phyloP scores from a whole-genome alignment of 2,797 vertebrate species.

The Amblyraja radiata region DNA sequence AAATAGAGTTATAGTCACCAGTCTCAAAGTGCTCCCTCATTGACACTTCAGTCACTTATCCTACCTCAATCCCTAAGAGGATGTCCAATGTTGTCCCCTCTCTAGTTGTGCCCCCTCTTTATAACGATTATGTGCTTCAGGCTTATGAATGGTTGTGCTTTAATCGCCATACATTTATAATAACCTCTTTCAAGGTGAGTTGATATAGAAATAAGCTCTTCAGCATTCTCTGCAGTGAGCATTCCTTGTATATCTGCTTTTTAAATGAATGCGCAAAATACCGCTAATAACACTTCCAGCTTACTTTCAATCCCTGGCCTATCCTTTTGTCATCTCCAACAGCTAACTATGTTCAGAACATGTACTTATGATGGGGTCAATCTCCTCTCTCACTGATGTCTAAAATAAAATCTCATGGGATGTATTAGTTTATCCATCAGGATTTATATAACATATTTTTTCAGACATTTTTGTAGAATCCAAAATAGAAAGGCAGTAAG shows the following conservation, averaged over 20 bases:
- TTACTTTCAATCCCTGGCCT: background rate
- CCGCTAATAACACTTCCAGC: background rate
- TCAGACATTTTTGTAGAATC: background rate
- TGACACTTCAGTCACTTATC: too few species aligned
- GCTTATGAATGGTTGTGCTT: background rate
- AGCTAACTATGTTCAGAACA: background rate
- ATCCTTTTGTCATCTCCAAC: background rate
- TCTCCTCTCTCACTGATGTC: background rate
- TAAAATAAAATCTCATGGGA: background rate
- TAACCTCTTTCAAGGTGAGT: background rate
- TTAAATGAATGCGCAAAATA: background rate
- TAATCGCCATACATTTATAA: background rate
- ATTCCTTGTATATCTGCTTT: background rate
- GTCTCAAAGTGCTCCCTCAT: too few species aligned
- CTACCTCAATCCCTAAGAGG: too few species aligned
- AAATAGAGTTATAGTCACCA: too few species aligned
- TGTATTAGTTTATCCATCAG: background rate
- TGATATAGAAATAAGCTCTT: background rate
- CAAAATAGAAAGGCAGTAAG: background rate
- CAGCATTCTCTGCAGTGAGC: background rate
- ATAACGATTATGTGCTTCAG: too few species aligned
- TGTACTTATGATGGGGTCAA: background rate
- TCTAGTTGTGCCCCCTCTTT: too few species aligned
- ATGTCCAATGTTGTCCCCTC: too few species aligned
- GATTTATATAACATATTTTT: background rate